Base-by-base conservation (phyloP, 2,113 vertebrate species). In the Corvus cornix region DNA sequence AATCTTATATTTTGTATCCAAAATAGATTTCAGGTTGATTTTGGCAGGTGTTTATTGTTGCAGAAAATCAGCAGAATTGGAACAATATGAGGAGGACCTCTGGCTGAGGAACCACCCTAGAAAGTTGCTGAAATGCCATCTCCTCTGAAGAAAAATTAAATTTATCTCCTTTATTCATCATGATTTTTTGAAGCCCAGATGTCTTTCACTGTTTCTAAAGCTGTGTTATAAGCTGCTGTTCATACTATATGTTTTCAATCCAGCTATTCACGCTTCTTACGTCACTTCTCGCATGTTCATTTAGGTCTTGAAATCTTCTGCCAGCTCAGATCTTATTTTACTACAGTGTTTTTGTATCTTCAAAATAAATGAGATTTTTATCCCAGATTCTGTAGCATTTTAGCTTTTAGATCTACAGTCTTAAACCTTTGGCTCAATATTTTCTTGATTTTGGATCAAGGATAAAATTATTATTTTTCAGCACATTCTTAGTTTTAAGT, bases 1-100 rank as follows among this genome's bases (percentile, higher is more conserved):
- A 96, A 84, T 60, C 44, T 84, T 89, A 30, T 55, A 79, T 79
- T 89, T 87, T 85, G 22, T 62, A 26, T 51, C 60, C 69, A 87
- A 85, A 91, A 76, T 43, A 93, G 13, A 73, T 79, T 94, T 78
- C 84, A 95, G 87, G 63, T 93, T 83, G 84, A 89, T 82, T 90
- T 81, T 93, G 55, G 27, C 73, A 87, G 76, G 52, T 95, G 44
- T 80, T 87, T 88, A 53, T 46, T 83, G 52, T 51, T 52, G n/a
- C 11, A 77, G 62, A 90, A 90, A 77, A 73, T 79, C 49, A 59
- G 4, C 30, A 92, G 52, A 90, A 67, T 37, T 59, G 58, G 35
- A 52, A 70, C 28, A 48, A 37, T 53, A 56, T 64, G 37, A 79
- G 41, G 51, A 88, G 41, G 35, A 46, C 7, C 5, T 82, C 16